These are phyloP conservation scores for Drosophila triauraria DNA, from an alignment of 1,140 invertebrate species.

Conservation along the genomic window DNA sequence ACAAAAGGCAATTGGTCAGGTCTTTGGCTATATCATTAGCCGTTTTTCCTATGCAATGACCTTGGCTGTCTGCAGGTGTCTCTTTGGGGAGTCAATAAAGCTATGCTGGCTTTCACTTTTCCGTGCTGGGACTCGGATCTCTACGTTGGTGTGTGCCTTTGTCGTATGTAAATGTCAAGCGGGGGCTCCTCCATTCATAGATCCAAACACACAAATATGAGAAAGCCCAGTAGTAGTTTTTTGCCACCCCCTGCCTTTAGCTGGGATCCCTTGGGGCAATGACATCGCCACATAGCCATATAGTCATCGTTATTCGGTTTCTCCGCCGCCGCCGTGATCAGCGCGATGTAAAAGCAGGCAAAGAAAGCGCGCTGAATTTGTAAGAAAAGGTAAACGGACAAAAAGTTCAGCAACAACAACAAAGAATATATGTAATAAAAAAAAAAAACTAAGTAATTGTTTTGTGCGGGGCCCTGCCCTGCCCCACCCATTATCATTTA, in stretches of 20 bases:
- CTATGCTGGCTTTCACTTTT: constrained; percentile 70
- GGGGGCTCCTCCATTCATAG: constrained; percentile 39
- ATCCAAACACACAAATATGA: constrained; percentile 29
- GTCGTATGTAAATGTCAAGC: constrained; percentile 50
- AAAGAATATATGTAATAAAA: constrained; percentile 22
- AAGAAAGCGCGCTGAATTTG: constrained; percentile 76
- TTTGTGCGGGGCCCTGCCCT: constrained; percentile 46
- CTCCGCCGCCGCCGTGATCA: constrained; percentile 35
- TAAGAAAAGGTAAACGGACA: constrained; percentile 55
- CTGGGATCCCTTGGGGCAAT: constrained; percentile 59
- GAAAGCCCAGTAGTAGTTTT: constrained; percentile 66
- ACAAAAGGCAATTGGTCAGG: constrained; percentile 47
- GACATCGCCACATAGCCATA: constrained; percentile 40
- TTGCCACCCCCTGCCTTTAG: constrained; percentile 20
- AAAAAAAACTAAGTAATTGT: constrained; percentile 65
- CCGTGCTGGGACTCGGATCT: constrained; percentile 17
- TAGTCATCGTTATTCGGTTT: constrained; percentile 42
- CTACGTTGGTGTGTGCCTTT: constrained; percentile 9
- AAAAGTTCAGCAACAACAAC: constrained; percentile 28
- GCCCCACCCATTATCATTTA: constrained; percentile 63
- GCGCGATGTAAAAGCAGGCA: constrained; percentile 29
- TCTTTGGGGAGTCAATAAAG: constrained; percentile 57
- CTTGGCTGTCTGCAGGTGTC: constrained; percentile 65
- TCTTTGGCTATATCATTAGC: constrained; percentile 48
- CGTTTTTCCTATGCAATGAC: constrained; percentile 55